Evolutionary conservation across 2,888 invertebrate species (phyloP), one percentile per base, ranked within the genome.

Genomic region (Heliconius charithonia): DNA sequence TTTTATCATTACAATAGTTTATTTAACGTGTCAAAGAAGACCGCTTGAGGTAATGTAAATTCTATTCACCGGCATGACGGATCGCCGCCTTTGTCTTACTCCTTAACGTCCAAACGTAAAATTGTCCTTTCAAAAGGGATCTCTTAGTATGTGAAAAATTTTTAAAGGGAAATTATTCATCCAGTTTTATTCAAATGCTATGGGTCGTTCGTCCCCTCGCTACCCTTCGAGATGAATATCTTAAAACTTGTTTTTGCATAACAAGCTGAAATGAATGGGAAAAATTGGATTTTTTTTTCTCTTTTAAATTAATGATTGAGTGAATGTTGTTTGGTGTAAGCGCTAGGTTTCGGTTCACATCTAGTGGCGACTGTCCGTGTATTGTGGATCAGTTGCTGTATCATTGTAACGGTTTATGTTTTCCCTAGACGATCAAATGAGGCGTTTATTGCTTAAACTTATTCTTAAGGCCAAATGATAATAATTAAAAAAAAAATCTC

Each of bases 271-370:
- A 76, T 79, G 72, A 76, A 79, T 75, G 75, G 75, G 75, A 80
- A 82, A 80, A 82, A 79, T 80, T 83, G 77, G 82, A 80, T 79
- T 10, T 59, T 59, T 51, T 59, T 59, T 59, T n/a, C 12, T 59
- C 22, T 56, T 22, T 59, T 59, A 82, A 82, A 83, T 83, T 81
- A 83, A 83, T 83, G 82, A 79, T 78, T 78, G 75, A 79, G 82
- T 79, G 83, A 83, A 76, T 65, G 75, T 51, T 9, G 62, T 25
- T 45, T 63, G 6, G 74, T 63, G 12, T 19, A 27, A 63, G 63
- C 6, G 22, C 59, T 74, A 74, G 63, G 27, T 56, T 6, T 22
- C 4, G 22, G 12, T 29, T 56, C 3, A 12, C n/a, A 6, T 22
- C n/a, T 56, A 32, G 22, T 32, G 56, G 56, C n/a, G 37, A 10